Percentiles rank a stretch among this genome's conserved stretches.
These are phyloP conservation scores for Arctia plantaginis DNA, from an alignment of 2,888 invertebrate genomes.

Conservation along the genomic window DNA sequence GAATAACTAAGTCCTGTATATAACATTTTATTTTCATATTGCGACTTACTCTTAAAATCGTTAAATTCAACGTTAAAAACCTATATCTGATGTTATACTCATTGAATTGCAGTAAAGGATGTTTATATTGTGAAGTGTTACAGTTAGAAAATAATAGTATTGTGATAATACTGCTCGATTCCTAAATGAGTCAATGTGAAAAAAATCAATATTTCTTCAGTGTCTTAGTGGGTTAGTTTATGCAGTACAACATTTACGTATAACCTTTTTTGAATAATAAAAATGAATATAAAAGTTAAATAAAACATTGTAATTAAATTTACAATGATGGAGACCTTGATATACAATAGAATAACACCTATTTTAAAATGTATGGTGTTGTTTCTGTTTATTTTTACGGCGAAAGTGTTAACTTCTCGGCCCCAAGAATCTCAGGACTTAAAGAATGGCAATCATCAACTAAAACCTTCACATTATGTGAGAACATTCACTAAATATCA, in stretches of 20 bases:
- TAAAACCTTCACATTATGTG: constrained; percentile 77
- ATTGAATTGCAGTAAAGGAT: constrained; percentile 14
- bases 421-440: constrained; percentile 76
- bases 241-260: constrained; percentile 53
- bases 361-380: constrained; percentile 79
- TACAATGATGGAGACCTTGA: constrained; percentile 72
- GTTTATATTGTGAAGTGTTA: constrained; percentile 16
- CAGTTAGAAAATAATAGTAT: constrained; percentile 16
- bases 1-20: constrained; percentile 33
- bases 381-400: constrained; percentile 82
- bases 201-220: constrained; percentile 78
- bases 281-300: constrained; percentile 34
- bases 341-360: constrained; percentile 76
- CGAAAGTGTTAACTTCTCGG: constrained; percentile 79
- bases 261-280: constrained; percentile 26
- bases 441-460: constrained; percentile 73
- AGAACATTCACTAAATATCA: constrained; percentile 82
- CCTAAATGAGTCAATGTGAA: constrained; percentile 31
- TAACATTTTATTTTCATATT: constrained; percentile 32
- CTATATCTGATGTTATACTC: constrained; percentile 13
- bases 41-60: constrained; percentile 29
- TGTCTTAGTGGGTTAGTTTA: constrained; percentile 56
- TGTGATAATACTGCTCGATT: constrained; percentile 41
- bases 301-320: constrained; percentile 14
- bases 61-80: constrained; percentile 16